Evolutionary conservation across 2,888 invertebrate species (phyloP).

Genomic region (Thecophora atra): DNA sequence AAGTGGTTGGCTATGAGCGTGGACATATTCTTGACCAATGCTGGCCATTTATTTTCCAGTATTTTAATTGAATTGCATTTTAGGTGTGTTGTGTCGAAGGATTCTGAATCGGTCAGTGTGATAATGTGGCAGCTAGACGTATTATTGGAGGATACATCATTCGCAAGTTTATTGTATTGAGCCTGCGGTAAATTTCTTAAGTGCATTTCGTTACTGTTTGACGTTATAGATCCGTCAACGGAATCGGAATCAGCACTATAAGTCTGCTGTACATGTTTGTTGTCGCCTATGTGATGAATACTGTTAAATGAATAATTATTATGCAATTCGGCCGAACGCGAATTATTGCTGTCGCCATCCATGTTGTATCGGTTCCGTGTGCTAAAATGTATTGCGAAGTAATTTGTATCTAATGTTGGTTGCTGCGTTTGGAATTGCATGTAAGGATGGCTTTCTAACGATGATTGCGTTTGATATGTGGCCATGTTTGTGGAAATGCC

Average conservation of each 20-base stretch:
- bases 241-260: not conserved
- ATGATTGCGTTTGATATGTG: slow-evolving; percentile 31
- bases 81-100: slow-evolving; percentile 84
- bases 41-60: slow-evolving; percentile 85
- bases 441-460: slow-evolving; percentile 45
- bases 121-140: slow-evolving; percentile 59
- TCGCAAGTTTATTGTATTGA: slow-evolving; percentile 28
- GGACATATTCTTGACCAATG: slow-evolving; percentile 76
- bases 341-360: slow-evolving; percentile 19
- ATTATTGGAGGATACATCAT: slow-evolving; percentile 17
- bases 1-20: slow-evolving; percentile 57
- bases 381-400: slow-evolving; percentile 63
- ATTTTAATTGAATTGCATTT: slow-evolving; percentile 88
- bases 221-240: not conserved
- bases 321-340: slow-evolving; percentile 23
- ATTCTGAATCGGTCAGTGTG: slow-evolving; percentile 79
- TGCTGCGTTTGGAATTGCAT: slow-evolving; percentile 58
- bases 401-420: slow-evolving; percentile 61
- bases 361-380: slow-evolving; percentile 11
- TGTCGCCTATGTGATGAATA: slow-evolving; percentile 3
- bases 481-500: slow-evolving; percentile 20
- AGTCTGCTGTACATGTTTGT: not conserved
- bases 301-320: slow-evolving; percentile 1
- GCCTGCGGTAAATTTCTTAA: slow-evolving; percentile 6
- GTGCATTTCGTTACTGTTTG: not conserved